Evolutionary conservation across 37 sponge, comb jelly and placozoan species (phyloP), one percentile per base, ranked within the genome.

Genomic region (Spongilla lacustris): DNA sequence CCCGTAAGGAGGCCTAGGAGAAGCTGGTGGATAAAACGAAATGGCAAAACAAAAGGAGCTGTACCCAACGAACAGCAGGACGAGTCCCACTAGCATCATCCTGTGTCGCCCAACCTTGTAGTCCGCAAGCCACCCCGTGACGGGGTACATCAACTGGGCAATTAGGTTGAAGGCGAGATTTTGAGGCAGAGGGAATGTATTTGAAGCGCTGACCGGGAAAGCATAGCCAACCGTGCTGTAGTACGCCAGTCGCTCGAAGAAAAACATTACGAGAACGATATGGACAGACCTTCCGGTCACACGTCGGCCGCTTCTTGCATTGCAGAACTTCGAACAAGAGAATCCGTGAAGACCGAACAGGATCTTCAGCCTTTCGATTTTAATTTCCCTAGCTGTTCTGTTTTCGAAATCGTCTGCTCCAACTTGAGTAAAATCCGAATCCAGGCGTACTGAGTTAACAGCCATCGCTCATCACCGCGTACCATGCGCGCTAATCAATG

Each of bases 111-210:
- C 81, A 13, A 68, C 23, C 33, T 69, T 34, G 34, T 33, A 68
- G 36, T 81, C 81, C 19, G 81, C 81, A 2, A 81, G 30, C 81
- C 81, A 81, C 28, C 81, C 81, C 17, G 34, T n/a, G 30, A 81
- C 69, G 6, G 81, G 81, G 36, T 68, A 81, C 24, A 67, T 32
- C 23, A 81, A 30, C 6, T 81, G 19, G 13, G 69, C 81, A 6
- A 66, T 22, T 24, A 67, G 32, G 24, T 81, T 32, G n/a, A 67
- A 36, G 14, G 35, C 32, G 21, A 67, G 3, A 25, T 37, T 29
- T 36, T 19, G 33, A 4, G 68, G 14, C 8, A 81, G 33, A 4
- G 68, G 14, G n/a, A 81, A 6, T 14, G 38, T 4, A 9, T 33
- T 25, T 13, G n/a, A 31, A 32, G 8, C 36, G 5, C 0, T 68